Evolutionary conservation across 2,888 invertebrate species (phyloP).

Genomic region (Drosophila paramelanica): DNA sequence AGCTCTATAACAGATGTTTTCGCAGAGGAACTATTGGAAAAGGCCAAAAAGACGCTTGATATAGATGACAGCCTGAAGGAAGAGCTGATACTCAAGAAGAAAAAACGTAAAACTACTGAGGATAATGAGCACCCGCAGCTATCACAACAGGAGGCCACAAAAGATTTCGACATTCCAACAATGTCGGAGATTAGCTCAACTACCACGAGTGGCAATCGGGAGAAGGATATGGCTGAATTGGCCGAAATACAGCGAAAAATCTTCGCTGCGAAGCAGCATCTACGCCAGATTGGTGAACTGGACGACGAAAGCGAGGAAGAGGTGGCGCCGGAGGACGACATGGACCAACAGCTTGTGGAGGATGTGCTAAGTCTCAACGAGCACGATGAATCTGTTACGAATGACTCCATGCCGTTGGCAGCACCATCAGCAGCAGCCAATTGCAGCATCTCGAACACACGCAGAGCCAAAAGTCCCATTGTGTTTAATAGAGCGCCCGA

Average conservation of each 20-base stretch:
- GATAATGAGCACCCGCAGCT: conserved; percentile 42
- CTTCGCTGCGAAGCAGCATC: conserved; percentile 86
- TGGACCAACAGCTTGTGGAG: conserved; percentile 86
- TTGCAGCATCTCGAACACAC: conserved; percentile 14
- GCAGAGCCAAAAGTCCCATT: conserved; percentile 82
- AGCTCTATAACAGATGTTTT: conserved; percentile 88
- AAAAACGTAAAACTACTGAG: conserved; percentile 61
- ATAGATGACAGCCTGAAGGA: conserved; percentile 70
- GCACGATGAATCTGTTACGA: conserved; percentile 84
- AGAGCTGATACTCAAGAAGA: conserved; percentile 76
- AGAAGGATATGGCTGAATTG: conserved; percentile 86
- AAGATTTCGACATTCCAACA: conserved; percentile 86
- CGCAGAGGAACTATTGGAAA: conserved; percentile 87
- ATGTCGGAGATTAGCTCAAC: conserved; percentile 85
- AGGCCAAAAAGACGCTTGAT: conserved; percentile 82
- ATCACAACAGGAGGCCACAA: conserved; percentile 74
- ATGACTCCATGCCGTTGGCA: conserved; percentile 9
- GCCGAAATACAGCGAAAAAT: conserved; percentile 88
- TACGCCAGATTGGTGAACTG: conserved; percentile 85
- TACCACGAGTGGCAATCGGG: conserved; percentile 74
- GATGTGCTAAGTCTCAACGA: conserved; percentile 89
- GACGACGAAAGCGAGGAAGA: conserved; percentile 70
- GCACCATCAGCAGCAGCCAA: conserved; percentile 18
- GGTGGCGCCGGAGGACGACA: conserved; percentile 38
- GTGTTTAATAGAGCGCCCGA: conserved; percentile 70